phyloP scores from a whole-genome alignment of 1,140 invertebrate species.

The Musca vetustissima region DNA sequence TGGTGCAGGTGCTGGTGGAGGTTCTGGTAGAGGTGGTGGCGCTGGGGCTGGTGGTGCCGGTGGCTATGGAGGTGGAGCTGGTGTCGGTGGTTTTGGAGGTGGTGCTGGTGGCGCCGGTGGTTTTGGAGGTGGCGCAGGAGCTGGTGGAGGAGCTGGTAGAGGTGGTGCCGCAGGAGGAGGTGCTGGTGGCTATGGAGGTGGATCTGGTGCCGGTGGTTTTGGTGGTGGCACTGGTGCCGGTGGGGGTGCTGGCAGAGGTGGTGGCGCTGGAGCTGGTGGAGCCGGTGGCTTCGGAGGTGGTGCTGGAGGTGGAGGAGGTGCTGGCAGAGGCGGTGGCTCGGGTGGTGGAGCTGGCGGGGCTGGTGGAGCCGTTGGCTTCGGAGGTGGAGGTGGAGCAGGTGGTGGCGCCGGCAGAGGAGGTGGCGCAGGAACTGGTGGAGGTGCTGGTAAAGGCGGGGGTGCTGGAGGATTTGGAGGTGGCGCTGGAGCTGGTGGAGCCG shows the following conservation, averaged over 20 bases:
- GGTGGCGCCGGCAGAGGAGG: neutral
- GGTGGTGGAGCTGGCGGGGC: conserved; percentile 53
- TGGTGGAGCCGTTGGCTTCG: conserved; percentile 37
- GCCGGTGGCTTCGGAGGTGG: conserved; percentile 54
- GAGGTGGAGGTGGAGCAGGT: conserved; percentile 30
- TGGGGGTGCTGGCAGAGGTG: conserved; percentile 48
- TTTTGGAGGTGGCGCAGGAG: conserved; percentile 35
- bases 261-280: conserved; percentile 52
- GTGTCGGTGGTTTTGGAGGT: conserved; percentile 33
- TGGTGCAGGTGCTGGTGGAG: conserved; percentile 41
- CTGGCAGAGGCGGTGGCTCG: conserved; percentile 42
- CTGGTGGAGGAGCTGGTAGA: conserved; percentile 48
- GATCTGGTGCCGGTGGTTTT: conserved; percentile 29
- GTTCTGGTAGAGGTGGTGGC: conserved; percentile 52
- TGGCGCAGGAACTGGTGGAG: neutral
- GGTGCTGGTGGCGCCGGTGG: conserved; percentile 32
- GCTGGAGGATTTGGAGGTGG: conserved; percentile 7
- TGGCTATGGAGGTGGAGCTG: conserved; percentile 33
- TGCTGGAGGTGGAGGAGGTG: conserved; percentile 52
- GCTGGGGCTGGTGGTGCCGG: conserved; percentile 54
- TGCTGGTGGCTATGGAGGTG: conserved; percentile 34
- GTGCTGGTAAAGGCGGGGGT: neutral
- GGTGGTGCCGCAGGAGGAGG: conserved; percentile 42
- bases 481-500: conserved; percentile 41
- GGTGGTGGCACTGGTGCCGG: conserved; percentile 54